Conservation (phyloP, 2,113 vertebrate genomes). For the Tympanuchus pallidicinctus region DNA sequence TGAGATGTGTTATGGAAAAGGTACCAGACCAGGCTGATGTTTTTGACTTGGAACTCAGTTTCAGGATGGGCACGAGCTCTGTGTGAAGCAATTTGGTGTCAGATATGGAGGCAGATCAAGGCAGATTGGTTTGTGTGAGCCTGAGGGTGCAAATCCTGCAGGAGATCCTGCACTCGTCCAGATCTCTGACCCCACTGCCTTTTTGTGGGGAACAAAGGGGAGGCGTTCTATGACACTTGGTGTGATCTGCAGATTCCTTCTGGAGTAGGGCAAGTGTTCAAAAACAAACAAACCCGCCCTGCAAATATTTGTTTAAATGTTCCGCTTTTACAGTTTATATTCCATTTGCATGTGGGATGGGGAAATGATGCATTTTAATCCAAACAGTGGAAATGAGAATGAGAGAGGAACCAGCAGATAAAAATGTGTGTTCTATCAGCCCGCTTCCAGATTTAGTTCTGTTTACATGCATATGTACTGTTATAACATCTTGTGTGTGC, state of each 20-base stretch:
- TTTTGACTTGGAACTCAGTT: neutral
- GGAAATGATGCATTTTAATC: neutral
- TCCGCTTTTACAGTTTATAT: neutral
- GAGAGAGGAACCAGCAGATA: neutral
- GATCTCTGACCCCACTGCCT: fast-evolving
- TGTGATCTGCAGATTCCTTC: neutral
- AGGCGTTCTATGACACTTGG: neutral
- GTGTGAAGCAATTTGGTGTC: neutral
- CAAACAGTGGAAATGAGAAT: neutral
- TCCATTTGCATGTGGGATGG: neutral
- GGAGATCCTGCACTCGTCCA: neutral
- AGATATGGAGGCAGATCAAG: fast-evolving
- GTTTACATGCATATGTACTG: neutral
- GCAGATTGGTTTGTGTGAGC: neutral
- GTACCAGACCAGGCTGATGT: neutral
- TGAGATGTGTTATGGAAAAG: neutral
- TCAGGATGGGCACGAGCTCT: neutral
- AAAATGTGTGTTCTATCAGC: neutral
- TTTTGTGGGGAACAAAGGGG: neutral
- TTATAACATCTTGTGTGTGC: neutral
- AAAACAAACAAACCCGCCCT: neutral
- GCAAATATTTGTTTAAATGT: conserved; percentile 3
- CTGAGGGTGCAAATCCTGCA: no score
- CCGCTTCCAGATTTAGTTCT: neutral
- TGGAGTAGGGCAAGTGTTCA: neutral